Conservation (phyloP, 1,140 invertebrate species). For the Bombus fervidus region DNA sequence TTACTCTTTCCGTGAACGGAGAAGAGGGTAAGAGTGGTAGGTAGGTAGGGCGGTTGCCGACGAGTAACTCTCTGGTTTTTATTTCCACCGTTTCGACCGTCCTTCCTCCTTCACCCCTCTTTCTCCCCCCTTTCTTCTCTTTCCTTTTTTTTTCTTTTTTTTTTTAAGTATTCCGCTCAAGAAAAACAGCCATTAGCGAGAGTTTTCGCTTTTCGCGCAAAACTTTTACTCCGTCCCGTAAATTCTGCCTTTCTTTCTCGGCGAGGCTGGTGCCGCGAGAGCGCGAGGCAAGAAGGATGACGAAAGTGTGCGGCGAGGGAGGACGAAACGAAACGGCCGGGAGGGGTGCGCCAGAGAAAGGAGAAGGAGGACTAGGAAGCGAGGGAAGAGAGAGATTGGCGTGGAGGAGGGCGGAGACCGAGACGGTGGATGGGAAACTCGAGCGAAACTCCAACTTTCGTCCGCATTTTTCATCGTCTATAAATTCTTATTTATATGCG, state of each 20-base stretch:
- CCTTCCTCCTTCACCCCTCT: slow-evolving; percentile 67
- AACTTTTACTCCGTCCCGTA: slow-evolving; percentile 79
- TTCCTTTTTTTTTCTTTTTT: slow-evolving; percentile 33
- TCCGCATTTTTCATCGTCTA: slow-evolving; percentile 80
- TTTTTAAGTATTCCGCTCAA: slow-evolving; percentile 81
- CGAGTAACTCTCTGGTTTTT: slow-evolving; percentile 78
- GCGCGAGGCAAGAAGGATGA: slow-evolving; percentile 53
- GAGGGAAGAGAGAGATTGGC: background rate
- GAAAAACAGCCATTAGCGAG: slow-evolving; percentile 82
- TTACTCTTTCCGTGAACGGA: slow-evolving; percentile 66
- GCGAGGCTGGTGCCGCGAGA: slow-evolving; percentile 27
- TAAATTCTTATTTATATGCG: slow-evolving; percentile 82
- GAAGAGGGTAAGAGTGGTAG: slow-evolving; percentile 47
- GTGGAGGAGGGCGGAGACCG: background rate
- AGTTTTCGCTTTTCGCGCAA: slow-evolving; percentile 81
- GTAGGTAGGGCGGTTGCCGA: slow-evolving; percentile 10
- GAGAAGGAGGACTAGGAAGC: slow-evolving; percentile 23
- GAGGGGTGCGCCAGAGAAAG: slow-evolving; percentile 18
- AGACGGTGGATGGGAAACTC: slow-evolving; percentile 70
- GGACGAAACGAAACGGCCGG: slow-evolving; percentile 45
- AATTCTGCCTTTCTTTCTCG: slow-evolving; percentile 63
- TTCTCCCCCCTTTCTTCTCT: slow-evolving; percentile 67
- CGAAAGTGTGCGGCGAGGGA: slow-evolving; percentile 44
- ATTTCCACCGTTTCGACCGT: slow-evolving; percentile 70
- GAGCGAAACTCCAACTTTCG: slow-evolving; percentile 76